Percentiles rank a stretch among this genome's conserved stretches.
phyloP scores from a whole-genome alignment of 37 sponge, comb jelly and placozoan species.

The Haliclona indistincta region DNA sequence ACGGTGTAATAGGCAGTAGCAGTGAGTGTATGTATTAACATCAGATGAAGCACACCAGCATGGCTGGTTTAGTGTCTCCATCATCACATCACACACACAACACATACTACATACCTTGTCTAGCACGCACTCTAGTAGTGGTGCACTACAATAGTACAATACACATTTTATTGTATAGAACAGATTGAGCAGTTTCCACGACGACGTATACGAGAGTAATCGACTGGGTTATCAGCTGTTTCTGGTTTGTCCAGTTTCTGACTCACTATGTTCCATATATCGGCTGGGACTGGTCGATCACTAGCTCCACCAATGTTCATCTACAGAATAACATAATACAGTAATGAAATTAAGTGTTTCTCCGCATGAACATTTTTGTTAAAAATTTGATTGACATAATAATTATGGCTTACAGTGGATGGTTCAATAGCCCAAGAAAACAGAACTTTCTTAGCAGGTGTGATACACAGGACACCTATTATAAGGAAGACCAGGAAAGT shows the following conservation, averaged over 20 bases:
- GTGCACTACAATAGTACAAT: too few species aligned
- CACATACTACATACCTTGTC: too few species aligned
- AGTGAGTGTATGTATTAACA: too few species aligned
- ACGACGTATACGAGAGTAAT: constrained; percentile 4
- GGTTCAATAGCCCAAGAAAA: constrained; percentile 78
- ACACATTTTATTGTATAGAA: too few species aligned
- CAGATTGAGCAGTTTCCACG: constrained; percentile 32
- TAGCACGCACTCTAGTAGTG: too few species aligned
- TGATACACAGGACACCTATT: constrained; percentile 59
- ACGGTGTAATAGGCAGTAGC: too few species aligned
- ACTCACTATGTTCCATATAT: constrained; percentile 64
- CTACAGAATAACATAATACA: constrained; percentile 17
- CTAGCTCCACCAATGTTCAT: constrained; percentile 77
- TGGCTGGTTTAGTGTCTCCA: too few species aligned
- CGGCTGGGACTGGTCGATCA: constrained; percentile 71
- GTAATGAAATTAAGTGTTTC: not conserved
- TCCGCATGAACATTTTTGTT: not conserved
- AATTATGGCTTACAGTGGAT: constrained; percentile 38
- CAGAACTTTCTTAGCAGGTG: constrained; percentile 28
- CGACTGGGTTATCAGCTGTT: constrained; percentile 9
- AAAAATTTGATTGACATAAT: not conserved
- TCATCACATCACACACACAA: too few species aligned
- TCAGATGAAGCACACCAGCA: too few species aligned
- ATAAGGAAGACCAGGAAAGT: not conserved
- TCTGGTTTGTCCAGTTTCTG: constrained; percentile 31